A percentile compares a stretch with the other conserved stretches of the same genome.
phyloP scores from a whole-genome alignment of 2,888 invertebrate species.

The Pteria penguin region DNA sequence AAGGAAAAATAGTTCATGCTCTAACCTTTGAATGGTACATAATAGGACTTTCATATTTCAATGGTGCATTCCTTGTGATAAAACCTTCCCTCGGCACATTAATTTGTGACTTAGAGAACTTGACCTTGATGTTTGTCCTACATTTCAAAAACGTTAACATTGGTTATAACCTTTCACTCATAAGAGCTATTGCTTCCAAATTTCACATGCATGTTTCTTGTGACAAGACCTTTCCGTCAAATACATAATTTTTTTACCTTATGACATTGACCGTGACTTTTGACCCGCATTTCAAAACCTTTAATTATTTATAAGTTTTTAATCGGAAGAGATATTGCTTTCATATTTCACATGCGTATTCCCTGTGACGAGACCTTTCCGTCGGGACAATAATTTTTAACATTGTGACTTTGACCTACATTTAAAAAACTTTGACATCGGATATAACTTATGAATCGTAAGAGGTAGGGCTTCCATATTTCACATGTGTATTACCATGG shows the following conservation, averaged over 20 bases:
- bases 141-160: not conserved
- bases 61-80: not conserved
- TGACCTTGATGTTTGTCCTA: not conserved
- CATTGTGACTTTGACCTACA: not conserved
- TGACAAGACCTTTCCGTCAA: not conserved
- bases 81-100: not conserved
- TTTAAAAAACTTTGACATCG: too few relatives aligned
- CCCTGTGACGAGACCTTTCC: not conserved
- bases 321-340: not conserved
- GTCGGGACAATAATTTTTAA: not conserved
- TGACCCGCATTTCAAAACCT: too few relatives aligned
- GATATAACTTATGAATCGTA: not conserved
- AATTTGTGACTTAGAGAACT: not conserved
- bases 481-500: not conserved
- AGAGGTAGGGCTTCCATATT: not conserved
- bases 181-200: not conserved
- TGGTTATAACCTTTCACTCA: not conserved
- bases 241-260: not conserved
- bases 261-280: not conserved
- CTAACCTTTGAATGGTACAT: too few relatives aligned
- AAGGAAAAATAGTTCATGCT: too few relatives aligned
- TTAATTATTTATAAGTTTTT: not conserved
- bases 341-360: not conserved
- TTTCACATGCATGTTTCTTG: not conserved
- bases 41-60: not conserved